A percentile compares a stretch with the other conserved stretches of the same genome.
phyloP scores from a whole-genome alignment of 2,797 vertebrate species.

The Coregonus suidteri region DNA sequence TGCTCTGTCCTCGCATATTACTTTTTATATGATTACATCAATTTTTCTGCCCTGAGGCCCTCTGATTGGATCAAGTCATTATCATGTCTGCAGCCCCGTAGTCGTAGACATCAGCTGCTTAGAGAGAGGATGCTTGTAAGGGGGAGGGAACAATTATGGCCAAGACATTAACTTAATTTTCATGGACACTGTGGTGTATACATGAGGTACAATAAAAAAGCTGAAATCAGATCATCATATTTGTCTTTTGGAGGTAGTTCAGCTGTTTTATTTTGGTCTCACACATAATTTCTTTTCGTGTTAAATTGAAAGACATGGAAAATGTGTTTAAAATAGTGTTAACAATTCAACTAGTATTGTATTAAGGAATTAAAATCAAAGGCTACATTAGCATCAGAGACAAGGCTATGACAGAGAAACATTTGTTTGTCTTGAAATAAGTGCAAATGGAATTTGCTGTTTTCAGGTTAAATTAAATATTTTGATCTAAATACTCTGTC shows the following conservation, averaged over 20 bases:
- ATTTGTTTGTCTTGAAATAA: slow-evolving; percentile 43
- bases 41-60: slow-evolving; percentile 17
- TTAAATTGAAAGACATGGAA: slow-evolving; percentile 20
- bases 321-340: slow-evolving; percentile 10
- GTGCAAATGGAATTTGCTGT: slow-evolving; percentile 33
- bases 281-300: slow-evolving; percentile 38
- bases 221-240: slow-evolving; percentile 30
- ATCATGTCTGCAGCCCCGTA: slow-evolving; percentile 23
- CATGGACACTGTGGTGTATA: slow-evolving; percentile 12
- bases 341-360: slow-evolving; percentile 30
- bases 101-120: slow-evolving; percentile 30
- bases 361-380: slow-evolving; percentile 50
- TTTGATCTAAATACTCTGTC: neutral
- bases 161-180: slow-evolving; percentile 30
- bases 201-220: slow-evolving; percentile 5
- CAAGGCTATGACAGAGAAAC: slow-evolving; percentile 24
- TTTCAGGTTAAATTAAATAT: slow-evolving; percentile 12
- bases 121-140: slow-evolving; percentile 17
- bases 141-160: slow-evolving; percentile 7
- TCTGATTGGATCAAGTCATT: slow-evolving; percentile 44
- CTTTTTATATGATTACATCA: slow-evolving; percentile 34
- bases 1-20: slow-evolving; percentile 4
- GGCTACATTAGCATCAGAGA: slow-evolving; percentile 37
- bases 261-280: slow-evolving; percentile 35
- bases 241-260: slow-evolving; percentile 26